Conservation (phyloP, 1,140 invertebrate species). For the Caenorhabditis brenneri region DNA sequence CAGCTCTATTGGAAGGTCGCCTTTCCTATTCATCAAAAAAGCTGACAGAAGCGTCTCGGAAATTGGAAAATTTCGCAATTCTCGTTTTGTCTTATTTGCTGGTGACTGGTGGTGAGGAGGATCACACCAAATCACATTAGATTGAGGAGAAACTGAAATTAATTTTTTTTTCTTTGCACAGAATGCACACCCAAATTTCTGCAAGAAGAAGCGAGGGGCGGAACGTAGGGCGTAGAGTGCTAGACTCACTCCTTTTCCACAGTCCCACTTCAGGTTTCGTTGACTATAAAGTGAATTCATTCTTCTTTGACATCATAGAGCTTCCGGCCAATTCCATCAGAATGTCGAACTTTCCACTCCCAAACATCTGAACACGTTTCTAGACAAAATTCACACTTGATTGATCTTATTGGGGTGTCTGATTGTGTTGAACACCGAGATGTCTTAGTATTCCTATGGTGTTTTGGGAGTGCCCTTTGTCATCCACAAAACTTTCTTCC, state of each 20-base stretch:
- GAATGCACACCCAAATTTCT: not conserved
- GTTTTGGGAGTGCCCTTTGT: not conserved
- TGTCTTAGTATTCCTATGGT: not conserved
- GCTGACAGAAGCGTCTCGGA: conserved; percentile 25
- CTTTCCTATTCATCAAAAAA: conserved; percentile 36
- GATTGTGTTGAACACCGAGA: not conserved
- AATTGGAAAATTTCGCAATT: conserved; percentile 34
- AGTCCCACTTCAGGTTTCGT: no score
- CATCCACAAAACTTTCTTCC: not conserved
- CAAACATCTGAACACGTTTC: no score
- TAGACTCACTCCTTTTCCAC: no score
- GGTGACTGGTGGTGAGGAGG: not conserved
- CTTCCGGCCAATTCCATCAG: no score
- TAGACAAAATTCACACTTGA: not conserved
- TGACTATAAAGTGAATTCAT: no score
- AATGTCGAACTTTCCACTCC: no score
- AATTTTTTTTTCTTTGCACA: not conserved
- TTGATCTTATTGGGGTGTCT: not conserved
- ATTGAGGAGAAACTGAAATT: not conserved
- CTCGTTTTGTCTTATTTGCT: not conserved
- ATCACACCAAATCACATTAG: conserved; percentile 22
- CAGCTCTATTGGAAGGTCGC: conserved; percentile 2
- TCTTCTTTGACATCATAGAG: no score
- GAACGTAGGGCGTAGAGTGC: no score
- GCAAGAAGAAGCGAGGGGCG: not conserved